Percentiles rank a stretch among this genome's conserved stretches.
These are phyloP conservation scores for Aspiorhynchus laticeps DNA, from an alignment of 2,113 vertebrate species.

Conservation along the genomic window DNA sequence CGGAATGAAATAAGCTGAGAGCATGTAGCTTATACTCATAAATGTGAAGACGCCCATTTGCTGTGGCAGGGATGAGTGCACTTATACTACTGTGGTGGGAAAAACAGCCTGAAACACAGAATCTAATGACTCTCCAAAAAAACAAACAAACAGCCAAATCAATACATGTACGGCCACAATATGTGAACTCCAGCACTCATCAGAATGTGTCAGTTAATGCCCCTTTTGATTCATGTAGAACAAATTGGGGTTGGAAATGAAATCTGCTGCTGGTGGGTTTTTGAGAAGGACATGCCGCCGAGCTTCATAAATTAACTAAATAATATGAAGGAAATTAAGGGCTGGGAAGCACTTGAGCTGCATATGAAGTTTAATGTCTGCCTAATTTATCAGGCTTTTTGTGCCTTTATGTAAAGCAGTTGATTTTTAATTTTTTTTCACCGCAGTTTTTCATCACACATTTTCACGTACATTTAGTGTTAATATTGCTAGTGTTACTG, in stretches of 20 bases:
- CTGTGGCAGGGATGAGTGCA: slow-evolving; percentile 2
- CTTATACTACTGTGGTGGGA: slow-evolving; percentile 18
- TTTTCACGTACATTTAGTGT: not conserved
- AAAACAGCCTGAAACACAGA: not conserved
- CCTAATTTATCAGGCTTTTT: slow-evolving; percentile 37
- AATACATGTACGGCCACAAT: slow-evolving; percentile 6
- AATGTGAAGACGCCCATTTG: slow-evolving; percentile 9
- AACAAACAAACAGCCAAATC: slow-evolving; percentile 31
- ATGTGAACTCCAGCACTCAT: slow-evolving; percentile 38
- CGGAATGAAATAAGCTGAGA: slow-evolving; percentile 7
- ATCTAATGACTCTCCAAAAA: slow-evolving; percentile 52
- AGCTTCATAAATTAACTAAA: slow-evolving; percentile 43
- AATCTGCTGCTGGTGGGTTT: slow-evolving; percentile 30
- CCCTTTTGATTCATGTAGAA: slow-evolving; percentile 45
- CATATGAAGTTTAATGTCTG: slow-evolving; percentile 50
- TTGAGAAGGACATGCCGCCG: slow-evolving; percentile 4
- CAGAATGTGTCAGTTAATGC: slow-evolving; percentile 44
- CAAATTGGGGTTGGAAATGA: slow-evolving; percentile 38
- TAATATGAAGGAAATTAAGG: slow-evolving; percentile 30
- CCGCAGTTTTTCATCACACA: not conserved
- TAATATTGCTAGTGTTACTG: not conserved
- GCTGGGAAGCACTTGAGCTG: slow-evolving; percentile 29
- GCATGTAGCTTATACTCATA: slow-evolving; percentile 35
- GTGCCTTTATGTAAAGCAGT: not conserved
- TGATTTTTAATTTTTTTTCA: not conserved